phyloP scores from a whole-genome alignment of 2,797 vertebrate genomes.

The Helostoma temminkii region DNA sequence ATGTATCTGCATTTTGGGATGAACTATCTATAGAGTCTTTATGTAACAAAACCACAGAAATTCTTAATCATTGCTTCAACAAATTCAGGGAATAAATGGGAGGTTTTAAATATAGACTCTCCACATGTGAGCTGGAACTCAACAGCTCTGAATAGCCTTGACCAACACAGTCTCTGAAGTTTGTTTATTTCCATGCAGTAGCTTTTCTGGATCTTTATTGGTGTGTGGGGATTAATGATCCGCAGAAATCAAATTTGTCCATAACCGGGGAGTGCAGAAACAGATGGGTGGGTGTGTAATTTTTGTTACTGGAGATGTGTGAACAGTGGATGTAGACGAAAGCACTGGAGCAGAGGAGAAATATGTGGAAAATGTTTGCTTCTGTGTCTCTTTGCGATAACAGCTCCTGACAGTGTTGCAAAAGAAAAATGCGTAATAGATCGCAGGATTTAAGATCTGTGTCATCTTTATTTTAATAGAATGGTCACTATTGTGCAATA shows the following conservation, averaged over 20 bases:
- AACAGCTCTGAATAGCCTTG: constrained; percentile 18
- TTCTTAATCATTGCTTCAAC: not conserved
- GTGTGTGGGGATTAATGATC: constrained; percentile 46
- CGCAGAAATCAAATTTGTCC: constrained; percentile 35
- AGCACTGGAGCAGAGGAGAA: no score
- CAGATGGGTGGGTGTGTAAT: not conserved
- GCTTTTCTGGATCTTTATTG: constrained; percentile 53
- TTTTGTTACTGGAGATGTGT: constrained; percentile 15
- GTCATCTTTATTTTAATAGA: constrained; percentile 49
- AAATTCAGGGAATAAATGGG: not conserved
- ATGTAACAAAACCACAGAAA: not conserved
- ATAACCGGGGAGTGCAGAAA: constrained; percentile 16
- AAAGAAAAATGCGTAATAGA: constrained; percentile 39
- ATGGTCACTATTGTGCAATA: constrained; percentile 9
- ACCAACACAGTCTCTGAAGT: constrained; percentile 38
- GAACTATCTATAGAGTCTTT: not conserved
- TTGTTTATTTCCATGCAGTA: constrained; percentile 47
- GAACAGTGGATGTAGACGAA: not conserved
- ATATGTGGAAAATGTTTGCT: constrained; percentile 27
- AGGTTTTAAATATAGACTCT: constrained; percentile 47
- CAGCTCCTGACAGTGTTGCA: constrained; percentile 33
- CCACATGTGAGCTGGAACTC: constrained; percentile 23
- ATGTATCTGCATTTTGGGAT: not conserved
- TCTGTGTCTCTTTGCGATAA: constrained; percentile 20
- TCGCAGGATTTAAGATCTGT: constrained; percentile 26